Evolutionary conservation across 30 jellyfish, hydroid and myxozoan species (phyloP).

Genomic region (Sanderia malayensis): DNA sequence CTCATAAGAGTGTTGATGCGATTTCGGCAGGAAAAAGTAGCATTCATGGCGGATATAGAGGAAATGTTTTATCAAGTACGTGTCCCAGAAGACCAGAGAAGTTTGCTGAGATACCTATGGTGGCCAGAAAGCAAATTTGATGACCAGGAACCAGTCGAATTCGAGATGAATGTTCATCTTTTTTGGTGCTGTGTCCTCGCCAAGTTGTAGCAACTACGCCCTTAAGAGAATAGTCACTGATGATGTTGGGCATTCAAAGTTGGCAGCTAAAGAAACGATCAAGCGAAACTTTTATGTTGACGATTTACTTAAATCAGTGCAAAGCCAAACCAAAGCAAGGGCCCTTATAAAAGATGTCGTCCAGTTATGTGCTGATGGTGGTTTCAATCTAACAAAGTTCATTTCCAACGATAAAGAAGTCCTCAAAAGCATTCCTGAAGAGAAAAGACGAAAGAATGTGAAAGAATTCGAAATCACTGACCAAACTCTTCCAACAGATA

Average conservation of each 20-base stretch:
- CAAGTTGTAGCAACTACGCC: constrained; percentile 29
- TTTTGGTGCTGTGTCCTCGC: constrained; percentile 32
- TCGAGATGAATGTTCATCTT: constrained; percentile 7
- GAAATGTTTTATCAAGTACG: constrained; percentile 18
- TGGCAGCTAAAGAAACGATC: constrained; percentile 5
- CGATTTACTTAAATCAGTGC: constrained; percentile 20
- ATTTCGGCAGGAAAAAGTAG: constrained; percentile 15
- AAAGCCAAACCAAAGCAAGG: constrained; percentile 15
- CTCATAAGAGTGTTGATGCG: constrained; percentile 15
- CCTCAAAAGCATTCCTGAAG: constrained; percentile 1
- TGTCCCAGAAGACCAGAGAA: constrained; percentile 5
- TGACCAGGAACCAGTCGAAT: constrained; percentile 7
- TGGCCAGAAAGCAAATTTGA: constrained; percentile 7
- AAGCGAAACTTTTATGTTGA: constrained; percentile 29
- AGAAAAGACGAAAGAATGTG: constrained; percentile 3
- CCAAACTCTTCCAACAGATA: not conserved
- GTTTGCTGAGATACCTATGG: constrained; percentile 23
- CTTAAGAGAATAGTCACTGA: not conserved
- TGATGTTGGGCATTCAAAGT: not conserved
- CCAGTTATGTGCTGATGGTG: constrained; percentile 21
- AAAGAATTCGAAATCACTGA: not conserved
- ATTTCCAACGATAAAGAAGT: constrained; percentile 7
- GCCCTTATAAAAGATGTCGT: constrained; percentile 9
- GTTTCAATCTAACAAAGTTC: constrained; percentile 52
- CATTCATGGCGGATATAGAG: constrained; percentile 21